Evolutionary conservation across 2,888 invertebrate genomes (phyloP).

Genomic region (Cephonodes hylas): DNA sequence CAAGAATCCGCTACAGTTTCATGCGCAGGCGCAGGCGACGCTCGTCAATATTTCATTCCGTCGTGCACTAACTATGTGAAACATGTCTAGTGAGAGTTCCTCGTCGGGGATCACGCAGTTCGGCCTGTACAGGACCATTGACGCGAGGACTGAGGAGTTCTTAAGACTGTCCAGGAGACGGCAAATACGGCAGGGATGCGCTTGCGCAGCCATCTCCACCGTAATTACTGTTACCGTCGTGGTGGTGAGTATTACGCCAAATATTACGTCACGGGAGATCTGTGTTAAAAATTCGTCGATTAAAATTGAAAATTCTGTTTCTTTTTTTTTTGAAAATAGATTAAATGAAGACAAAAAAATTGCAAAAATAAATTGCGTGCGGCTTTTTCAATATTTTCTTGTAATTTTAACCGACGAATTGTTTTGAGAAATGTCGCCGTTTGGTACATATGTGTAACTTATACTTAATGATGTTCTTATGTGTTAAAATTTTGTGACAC

Average conservation of each 20-base stretch:
- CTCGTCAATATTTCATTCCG: constrained; percentile 41
- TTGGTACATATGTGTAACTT: too few species aligned
- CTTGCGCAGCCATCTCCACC: constrained; percentile 69
- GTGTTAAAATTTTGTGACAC: too few species aligned
- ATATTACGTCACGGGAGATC: too few species aligned
- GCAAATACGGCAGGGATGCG: constrained; percentile 70
- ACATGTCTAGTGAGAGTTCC: constrained; percentile 67
- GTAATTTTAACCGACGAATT: too few species aligned
- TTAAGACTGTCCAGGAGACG: constrained; percentile 61
- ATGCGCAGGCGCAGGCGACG: constrained; percentile 48
- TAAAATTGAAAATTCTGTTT: not conserved
- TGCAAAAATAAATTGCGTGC: too few species aligned
- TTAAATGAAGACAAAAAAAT: too few species aligned
- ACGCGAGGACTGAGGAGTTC: constrained; percentile 70
- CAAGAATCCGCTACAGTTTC: constrained; percentile 57
- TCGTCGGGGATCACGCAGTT: constrained; percentile 58
- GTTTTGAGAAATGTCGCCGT: too few species aligned
- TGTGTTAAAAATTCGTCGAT: constrained; percentile 2
- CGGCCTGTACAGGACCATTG: constrained; percentile 68
- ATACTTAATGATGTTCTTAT: too few species aligned
- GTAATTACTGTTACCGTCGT: constrained; percentile 71
- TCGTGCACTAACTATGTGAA: constrained; percentile 49
- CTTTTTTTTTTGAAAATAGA: too few species aligned
- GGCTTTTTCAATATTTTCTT: too few species aligned
- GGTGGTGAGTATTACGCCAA: constrained; percentile 75